Evolutionary conservation across 2,888 invertebrate species (phyloP).

Genomic region (Oligia strigilis): DNA sequence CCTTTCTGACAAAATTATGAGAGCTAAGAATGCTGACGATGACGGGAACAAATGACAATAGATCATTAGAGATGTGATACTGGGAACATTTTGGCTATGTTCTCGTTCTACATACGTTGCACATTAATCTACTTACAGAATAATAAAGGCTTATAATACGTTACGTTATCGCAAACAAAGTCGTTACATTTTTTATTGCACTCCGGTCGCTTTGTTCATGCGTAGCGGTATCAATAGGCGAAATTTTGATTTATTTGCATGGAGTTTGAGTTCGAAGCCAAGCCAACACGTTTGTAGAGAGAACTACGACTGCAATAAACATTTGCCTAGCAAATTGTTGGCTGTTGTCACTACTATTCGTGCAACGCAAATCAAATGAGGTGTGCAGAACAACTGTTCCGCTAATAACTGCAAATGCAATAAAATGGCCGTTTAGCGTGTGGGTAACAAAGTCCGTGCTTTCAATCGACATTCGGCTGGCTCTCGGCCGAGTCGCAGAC

Average conservation of each 20-base stretch:
- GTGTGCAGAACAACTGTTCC: conserved; percentile 58
- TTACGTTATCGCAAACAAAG: conserved; percentile 61
- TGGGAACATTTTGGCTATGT: conserved; percentile 42
- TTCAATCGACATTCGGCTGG: conserved; percentile 70
- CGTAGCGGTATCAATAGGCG: conserved; percentile 58
- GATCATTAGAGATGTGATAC: conserved; percentile 30
- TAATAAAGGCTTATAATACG: conserved; percentile 47
- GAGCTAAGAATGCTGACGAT: conserved; percentile 27
- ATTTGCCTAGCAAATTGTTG: conserved; percentile 28
- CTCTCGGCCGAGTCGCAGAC: conserved; percentile 70
- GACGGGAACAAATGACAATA: conserved; percentile 52
- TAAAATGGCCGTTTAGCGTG: conserved; percentile 63
- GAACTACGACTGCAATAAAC: conserved; percentile 19
- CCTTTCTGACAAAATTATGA: background rate
- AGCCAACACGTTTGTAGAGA: conserved; percentile 11
- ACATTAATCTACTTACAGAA: conserved; percentile 49
- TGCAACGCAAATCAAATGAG: conserved; percentile 54
- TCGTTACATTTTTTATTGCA: conserved; percentile 64
- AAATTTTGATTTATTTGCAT: conserved; percentile 46
- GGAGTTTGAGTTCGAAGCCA: conserved; percentile 21
- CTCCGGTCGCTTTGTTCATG: conserved; percentile 63
- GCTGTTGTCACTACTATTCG: conserved; percentile 45
- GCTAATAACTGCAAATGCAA: conserved; percentile 62
- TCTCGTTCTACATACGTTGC: conserved; percentile 35
- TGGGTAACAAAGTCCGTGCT: conserved; percentile 54